Evolutionary conservation across 2,113 vertebrate species (phyloP).

Genomic region (Myrmecobius fasciatus): DNA sequence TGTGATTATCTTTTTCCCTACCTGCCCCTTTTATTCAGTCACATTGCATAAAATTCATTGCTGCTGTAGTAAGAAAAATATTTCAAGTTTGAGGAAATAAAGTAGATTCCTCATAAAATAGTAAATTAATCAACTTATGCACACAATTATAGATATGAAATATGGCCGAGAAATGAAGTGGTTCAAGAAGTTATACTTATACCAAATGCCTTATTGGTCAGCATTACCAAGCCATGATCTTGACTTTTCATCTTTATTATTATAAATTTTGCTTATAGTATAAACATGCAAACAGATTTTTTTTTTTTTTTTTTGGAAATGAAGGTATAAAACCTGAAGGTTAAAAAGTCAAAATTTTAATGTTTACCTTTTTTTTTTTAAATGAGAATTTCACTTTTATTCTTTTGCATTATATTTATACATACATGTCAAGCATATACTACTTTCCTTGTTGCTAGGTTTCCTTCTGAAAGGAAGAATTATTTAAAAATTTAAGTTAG

Average conservation of each 20-base stretch:
- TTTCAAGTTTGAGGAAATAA: slow-evolving; percentile 57
- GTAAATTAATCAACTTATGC: slow-evolving; percentile 29
- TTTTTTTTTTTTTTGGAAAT: slow-evolving; percentile 47
- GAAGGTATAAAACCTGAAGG: slow-evolving; percentile 12
- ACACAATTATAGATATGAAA: neutral
- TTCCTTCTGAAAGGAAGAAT: slow-evolving; percentile 19
- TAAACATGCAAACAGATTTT: slow-evolving; percentile 19
- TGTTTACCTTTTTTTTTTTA: neutral
- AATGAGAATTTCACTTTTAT: slow-evolving; percentile 30
- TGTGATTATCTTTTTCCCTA: slow-evolving; percentile 23
- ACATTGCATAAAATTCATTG: slow-evolving; percentile 13
- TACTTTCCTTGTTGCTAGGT: slow-evolving; percentile 3
- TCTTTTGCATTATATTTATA: slow-evolving; percentile 24
- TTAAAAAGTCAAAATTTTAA: slow-evolving; percentile 24
- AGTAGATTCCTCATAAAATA: neutral
- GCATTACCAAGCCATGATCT: slow-evolving; percentile 24
- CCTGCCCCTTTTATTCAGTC: slow-evolving; percentile 33
- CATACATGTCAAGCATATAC: slow-evolving; percentile 2
- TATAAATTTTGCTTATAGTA: slow-evolving; percentile 12
- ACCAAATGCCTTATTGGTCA: slow-evolving; percentile 7
- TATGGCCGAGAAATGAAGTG: neutral
- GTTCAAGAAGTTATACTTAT: slow-evolving; percentile 20
- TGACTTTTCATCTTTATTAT: slow-evolving; percentile 50
- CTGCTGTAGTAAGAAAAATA: neutral
- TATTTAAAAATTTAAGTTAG: neutral